Conservation (phyloP, 2,113 vertebrate species). For the Heterocephalus glaber region DNA sequence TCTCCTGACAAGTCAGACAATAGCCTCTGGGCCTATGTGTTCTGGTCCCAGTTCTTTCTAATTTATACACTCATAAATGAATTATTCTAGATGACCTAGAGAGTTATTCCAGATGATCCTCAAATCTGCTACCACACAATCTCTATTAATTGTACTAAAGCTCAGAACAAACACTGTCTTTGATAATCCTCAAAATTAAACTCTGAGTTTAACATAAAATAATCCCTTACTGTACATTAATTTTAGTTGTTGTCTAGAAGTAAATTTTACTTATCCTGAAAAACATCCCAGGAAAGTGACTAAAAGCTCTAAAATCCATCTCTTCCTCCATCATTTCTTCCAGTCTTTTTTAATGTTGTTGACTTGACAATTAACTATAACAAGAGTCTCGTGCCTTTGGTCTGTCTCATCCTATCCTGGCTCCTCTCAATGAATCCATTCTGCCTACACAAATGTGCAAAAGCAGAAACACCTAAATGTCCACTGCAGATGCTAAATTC, state of each 20-base stretch:
- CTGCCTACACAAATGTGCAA: neutral
- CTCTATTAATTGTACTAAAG: neutral
- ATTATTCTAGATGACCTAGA: neutral
- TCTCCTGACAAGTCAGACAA: neutral
- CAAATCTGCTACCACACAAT: neutral
- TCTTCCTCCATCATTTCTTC: neutral
- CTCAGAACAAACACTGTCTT: neutral
- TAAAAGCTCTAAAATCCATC: neutral
- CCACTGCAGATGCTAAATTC: neutral
- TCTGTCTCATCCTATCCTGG: neutral
- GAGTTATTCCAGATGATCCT: neutral
- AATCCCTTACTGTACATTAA: neutral
- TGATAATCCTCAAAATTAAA: slow-evolving; percentile 45
- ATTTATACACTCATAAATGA: slow-evolving; percentile 8
- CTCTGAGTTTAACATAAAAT: neutral
- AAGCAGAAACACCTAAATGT: neutral
- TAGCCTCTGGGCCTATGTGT: neutral
- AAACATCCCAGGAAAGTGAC: neutral
- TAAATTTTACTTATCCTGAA: neutral
- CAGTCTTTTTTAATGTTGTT: neutral
- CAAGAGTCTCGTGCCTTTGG: neutral
- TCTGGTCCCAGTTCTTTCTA: neutral
- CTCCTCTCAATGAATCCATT: neutral
- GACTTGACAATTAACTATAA: neutral
- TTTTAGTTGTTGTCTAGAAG: neutral